Percentiles rank a stretch among this genome's conserved stretches.
Conservation (phyloP, 1,140 invertebrate species). For the Drusus annulatus region DNA sequence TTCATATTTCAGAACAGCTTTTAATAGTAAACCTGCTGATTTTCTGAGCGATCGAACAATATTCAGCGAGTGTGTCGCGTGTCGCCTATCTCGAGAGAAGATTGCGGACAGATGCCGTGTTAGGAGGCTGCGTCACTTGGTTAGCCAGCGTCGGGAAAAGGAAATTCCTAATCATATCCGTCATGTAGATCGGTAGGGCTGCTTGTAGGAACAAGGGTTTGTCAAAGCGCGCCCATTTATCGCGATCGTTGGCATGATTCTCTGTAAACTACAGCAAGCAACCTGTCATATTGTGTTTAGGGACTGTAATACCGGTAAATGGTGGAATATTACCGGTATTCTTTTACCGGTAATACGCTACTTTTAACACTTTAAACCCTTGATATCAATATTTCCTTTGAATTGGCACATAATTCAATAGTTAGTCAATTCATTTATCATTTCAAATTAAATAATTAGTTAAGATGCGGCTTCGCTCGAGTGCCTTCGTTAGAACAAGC, state of each 20-base stretch:
- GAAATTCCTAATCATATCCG: slow-evolving; percentile 23
- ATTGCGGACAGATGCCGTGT: slow-evolving; percentile 6
- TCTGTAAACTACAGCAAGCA: background rate
- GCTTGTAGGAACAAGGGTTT: slow-evolving; percentile 12
- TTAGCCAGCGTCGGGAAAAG: background rate
- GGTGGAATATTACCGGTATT: no score
- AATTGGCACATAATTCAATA: no score
- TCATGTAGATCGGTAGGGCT: background rate
- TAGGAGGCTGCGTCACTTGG: background rate
- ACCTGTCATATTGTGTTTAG: slow-evolving; percentile 7
- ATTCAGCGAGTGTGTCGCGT: slow-evolving; percentile 29
- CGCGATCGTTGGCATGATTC: background rate
- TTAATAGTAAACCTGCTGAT: slow-evolving; percentile 41
- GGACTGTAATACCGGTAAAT: no score
- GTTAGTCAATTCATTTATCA: no score
- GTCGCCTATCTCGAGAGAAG: slow-evolving; percentile 1
- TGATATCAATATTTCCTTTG: no score
- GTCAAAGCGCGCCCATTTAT: slow-evolving; percentile 6
- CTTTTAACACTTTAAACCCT: no score
- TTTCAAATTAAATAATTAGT: no score
- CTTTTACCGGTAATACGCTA: no score
- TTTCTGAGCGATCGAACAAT: slow-evolving; percentile 33
- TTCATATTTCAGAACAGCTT: background rate
- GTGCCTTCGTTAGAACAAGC: no score
- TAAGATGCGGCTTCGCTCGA: no score